Evolutionary conservation across 2,113 vertebrate species (phyloP), one percentile per base, ranked within the genome.

Genomic region (Sturnus vulgaris): DNA sequence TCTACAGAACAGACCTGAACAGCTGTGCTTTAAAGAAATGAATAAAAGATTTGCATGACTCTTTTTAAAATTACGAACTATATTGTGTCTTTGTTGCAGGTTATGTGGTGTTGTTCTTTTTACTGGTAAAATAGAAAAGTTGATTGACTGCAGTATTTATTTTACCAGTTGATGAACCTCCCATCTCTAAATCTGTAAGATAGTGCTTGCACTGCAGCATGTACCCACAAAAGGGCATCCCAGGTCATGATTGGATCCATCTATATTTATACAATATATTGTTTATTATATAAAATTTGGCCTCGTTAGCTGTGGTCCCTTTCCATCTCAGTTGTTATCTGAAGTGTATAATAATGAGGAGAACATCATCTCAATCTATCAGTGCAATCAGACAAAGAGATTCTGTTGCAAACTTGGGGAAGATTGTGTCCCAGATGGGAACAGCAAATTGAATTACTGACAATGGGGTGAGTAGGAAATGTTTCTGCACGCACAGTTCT

Each of bases 381-480:
- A 35, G 55, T 80, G 69, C 86, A 52, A 49, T 88, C 78, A 72
- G 94, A 95, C 95, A 87, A 84, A 93, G 81, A 89, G 66, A 42
- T 88, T 85, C 65, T 89, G 65, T 92, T 86, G 79, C 39, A 53
- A 72, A 82, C 66, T 75, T 10, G 0, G 27, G 55, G 82, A 95
- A 69, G 82, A 61, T 68, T 47, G 37, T 75, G 86, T 63, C 92
- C 76, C 91, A 68, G 76, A 84, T 92, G 81, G 83, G 92, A 94
- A 64, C 52, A 85, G 80, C 80, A 82, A 70, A 81, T 85, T 94
- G 95, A 96, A 96, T 96, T 95, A 94, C 85, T 65, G 86, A 71
- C 85, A 82, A 68, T 63, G 86, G 75, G 80, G 88, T 23, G 94
- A 81, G 78, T 75, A 82, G 56, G 69, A 24, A 90, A 37, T 53